A percentile compares a stretch with the other conserved stretches of the same genome.
Evolutionary conservation across 1,140 invertebrate genomes (phyloP).

Genomic region (Microplitis mediator): DNA sequence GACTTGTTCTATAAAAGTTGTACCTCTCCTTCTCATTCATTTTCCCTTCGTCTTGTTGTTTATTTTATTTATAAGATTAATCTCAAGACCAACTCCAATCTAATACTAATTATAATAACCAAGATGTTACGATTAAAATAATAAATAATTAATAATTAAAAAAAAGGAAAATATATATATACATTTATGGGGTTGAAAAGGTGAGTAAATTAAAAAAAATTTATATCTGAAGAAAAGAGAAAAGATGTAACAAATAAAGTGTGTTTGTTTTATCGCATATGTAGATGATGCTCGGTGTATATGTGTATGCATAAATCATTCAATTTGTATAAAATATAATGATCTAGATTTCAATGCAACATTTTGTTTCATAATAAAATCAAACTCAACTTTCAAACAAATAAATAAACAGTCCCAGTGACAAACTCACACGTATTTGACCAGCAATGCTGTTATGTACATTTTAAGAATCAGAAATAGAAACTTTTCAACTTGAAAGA

Average conservation of each 20-base stretch:
- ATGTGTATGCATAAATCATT: not conserved
- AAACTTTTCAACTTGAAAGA: not conserved
- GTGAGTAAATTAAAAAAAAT: conserved; percentile 10
- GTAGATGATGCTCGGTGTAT: conserved; percentile 1
- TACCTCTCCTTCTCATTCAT: not conserved
- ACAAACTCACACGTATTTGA: not conserved
- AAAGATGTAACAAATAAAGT: conserved; percentile 22
- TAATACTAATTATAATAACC: too few species aligned
- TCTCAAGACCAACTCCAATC: too few species aligned
- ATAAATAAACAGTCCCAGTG: too few species aligned
- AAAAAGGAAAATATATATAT: not conserved
- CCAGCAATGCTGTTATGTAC: not conserved
- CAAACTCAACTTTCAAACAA: not conserved
- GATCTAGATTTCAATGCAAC: not conserved
- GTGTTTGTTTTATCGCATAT: conserved; percentile 5
- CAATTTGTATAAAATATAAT: conserved; percentile 27
- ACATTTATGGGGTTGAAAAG: not conserved
- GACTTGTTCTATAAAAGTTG: not conserved
- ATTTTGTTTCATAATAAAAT: conserved; percentile 14
- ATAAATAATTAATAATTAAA: conserved; percentile 3
- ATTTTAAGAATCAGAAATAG: not conserved
- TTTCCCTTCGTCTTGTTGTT: not conserved
- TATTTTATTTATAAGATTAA: too few species aligned
- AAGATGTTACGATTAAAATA: not conserved
- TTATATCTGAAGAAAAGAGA: conserved; percentile 11